phyloP scores from a whole-genome alignment of 2,888 invertebrate species.

The Polydrusus pterygomalis region DNA sequence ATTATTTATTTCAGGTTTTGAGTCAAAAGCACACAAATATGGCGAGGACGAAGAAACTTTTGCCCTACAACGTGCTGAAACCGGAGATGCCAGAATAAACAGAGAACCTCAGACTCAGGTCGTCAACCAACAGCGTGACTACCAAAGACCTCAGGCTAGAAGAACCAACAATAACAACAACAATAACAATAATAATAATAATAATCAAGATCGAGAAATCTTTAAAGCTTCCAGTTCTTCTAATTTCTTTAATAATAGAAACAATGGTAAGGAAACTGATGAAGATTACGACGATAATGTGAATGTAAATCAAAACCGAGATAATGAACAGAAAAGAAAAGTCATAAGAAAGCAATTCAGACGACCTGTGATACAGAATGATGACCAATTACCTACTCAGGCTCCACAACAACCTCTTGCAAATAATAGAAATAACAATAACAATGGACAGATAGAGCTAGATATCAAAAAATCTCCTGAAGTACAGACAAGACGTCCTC shows the following conservation, averaged over 20 bases:
- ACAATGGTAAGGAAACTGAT: slow-evolving; percentile 76
- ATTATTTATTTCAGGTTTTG: slow-evolving; percentile 73
- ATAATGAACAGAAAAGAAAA: slow-evolving; percentile 70
- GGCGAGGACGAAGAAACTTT: slow-evolving; percentile 83
- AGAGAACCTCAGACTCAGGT: slow-evolving; percentile 68
- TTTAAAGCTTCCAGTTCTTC: slow-evolving; percentile 84
- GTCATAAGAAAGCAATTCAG: slow-evolving; percentile 70
- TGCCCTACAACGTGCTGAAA: slow-evolving; percentile 83
- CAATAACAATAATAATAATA: slow-evolving; percentile 54
- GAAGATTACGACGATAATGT: slow-evolving; percentile 74
- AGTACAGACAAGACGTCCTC: slow-evolving; percentile 66
- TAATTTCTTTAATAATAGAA: slow-evolving; percentile 82
- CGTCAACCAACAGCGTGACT: slow-evolving; percentile 70
- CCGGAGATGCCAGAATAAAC: slow-evolving; percentile 74
- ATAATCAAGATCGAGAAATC: slow-evolving; percentile 73
- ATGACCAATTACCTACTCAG: slow-evolving; percentile 64
- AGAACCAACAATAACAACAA: slow-evolving; percentile 63
- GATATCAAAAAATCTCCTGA: slow-evolving; percentile 18
- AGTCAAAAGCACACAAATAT: slow-evolving; percentile 78
- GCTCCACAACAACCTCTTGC: slow-evolving; percentile 49
- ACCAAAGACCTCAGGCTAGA: slow-evolving; percentile 56
- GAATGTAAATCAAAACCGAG: slow-evolving; percentile 70
- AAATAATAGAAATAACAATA: slow-evolving; percentile 54
- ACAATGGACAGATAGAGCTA: slow-evolving; percentile 51
- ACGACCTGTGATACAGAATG: slow-evolving; percentile 65